Evolutionary conservation across 2,797 vertebrate species (phyloP), one percentile per base, ranked within the genome.

Genomic region (Pangasius larnaudii): DNA sequence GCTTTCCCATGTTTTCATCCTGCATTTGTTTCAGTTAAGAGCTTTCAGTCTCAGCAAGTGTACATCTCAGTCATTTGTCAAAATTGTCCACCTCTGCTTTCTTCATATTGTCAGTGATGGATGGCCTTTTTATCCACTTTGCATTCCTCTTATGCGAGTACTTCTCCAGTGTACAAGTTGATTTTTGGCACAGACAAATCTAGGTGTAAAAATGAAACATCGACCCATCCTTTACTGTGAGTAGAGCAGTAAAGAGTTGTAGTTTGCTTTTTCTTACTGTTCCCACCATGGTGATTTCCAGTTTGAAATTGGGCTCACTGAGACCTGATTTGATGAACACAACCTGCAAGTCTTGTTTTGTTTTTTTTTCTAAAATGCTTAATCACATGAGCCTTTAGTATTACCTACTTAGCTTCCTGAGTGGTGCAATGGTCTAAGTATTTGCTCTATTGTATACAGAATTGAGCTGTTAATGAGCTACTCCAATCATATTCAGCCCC

Each of bases 61-160:
- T 30, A 78, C 3, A 6, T 33, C 75, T 53, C 49, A 53, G 53
- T 36, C 78, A 24, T 59, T 80, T 80, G 46, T 77, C 74, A 77
- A 49, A 77, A 51, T 59, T 81, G 56, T 81, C 53, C 56, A 59
- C 56, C 22, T 24, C 78, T 81, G 10, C 33, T 14, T 59, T 27
- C 10, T 27, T 81, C 22, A 61, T 5, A 81, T 27, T 81, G 16
- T 59, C 78, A 81, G 78, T 81, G 56, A 81, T 61, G 33, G 33
- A 81, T 61, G 56, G 33, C 36, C 22, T 81, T 36, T 42, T 63
- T 63, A 63, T 18, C 22, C 36, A 39, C 7, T 42, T 82, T 82
- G 58, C 36, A 42, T 82, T 82, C 39, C 39, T 42, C 8, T 63
- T 61, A n/a, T 82, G 58, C 36, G 46, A 19, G 79, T 27, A 63